A percentile compares a stretch with the other conserved stretches of the same genome.
phyloP scores from a whole-genome alignment of 1,140 invertebrate species.

The Aphaenogaster ashmeadi region DNA sequence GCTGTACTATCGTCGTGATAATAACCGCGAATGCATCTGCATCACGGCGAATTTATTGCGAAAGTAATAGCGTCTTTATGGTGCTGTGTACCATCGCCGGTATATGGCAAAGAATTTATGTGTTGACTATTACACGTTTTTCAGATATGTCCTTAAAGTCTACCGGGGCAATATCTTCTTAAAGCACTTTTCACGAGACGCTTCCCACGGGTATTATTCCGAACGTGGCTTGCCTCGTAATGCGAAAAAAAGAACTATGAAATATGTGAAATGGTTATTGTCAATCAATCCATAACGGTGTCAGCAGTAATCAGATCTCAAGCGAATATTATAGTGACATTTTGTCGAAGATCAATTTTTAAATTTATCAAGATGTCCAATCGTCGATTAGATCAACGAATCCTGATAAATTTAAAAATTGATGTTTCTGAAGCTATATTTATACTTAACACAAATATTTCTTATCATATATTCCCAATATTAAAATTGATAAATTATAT shows the following conservation, averaged over 20 bases:
- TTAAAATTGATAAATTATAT: not conserved
- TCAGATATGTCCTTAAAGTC: conserved; percentile 10
- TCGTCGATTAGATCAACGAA: not conserved
- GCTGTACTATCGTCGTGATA: not conserved
- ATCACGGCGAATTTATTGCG: conserved; percentile 1
- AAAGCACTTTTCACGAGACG: not conserved
- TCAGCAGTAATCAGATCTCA: not conserved
- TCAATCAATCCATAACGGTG: not conserved
- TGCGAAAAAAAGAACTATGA: not conserved
- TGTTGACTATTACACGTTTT: conserved; percentile 25
- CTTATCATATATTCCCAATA: not conserved
- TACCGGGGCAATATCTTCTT: conserved; percentile 10
- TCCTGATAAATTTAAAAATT: not conserved
- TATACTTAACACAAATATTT: not conserved
- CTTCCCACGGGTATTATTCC: not conserved
- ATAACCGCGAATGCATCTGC: not conserved
- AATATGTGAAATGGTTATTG: conserved; percentile 10
- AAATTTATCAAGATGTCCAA: not conserved
- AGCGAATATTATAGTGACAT: not conserved
- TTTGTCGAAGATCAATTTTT: not conserved
- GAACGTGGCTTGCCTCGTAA: not conserved
- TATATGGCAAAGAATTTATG: conserved; percentile 27
- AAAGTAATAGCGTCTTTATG: conserved; percentile 27
- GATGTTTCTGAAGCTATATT: not conserved
- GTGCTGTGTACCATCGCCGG: not conserved